phyloP scores from a whole-genome alignment of 1,140 invertebrate species.

The Neuroterus valhalla region DNA sequence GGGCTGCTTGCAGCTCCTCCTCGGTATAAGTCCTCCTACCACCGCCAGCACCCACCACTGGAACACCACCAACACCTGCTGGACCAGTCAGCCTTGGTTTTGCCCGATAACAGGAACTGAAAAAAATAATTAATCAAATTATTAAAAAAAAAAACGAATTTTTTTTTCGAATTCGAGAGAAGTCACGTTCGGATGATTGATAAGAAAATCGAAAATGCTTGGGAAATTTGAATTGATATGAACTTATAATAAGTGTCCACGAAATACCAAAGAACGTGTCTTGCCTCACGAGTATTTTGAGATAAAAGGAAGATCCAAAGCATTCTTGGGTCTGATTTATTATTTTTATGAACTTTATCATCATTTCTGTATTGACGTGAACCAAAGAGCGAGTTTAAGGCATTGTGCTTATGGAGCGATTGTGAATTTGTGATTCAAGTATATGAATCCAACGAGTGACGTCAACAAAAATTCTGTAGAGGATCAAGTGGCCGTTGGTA shows the following conservation, averaged over 20 bases:
- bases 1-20: constrained; percentile 91
- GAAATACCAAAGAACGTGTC: background rate
- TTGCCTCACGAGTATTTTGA: background rate
- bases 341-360: background rate
- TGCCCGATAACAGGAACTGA: constrained; percentile 76
- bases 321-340: constrained; percentile 4
- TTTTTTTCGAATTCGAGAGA: too few relatives aligned
- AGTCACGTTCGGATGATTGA: background rate
- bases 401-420: background rate
- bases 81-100: constrained; percentile 75
- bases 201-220: background rate
- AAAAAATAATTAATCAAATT: constrained; percentile 2
- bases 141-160: background rate
- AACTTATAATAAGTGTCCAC: too few relatives aligned
- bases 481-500: constrained; percentile 31
- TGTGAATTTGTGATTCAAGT: background rate
- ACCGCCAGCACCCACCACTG: constrained; percentile 75
- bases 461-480: constrained; percentile 37
- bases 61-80: constrained; percentile 65
- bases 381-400: background rate
- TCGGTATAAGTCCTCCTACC: constrained; percentile 89
- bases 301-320: background rate
- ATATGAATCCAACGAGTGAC: constrained; percentile 33
- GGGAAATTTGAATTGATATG: background rate
- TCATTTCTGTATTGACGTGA: background rate